Conservation (phyloP, 2,797 vertebrate species). For the Dendrocincla fuliginosa region DNA sequence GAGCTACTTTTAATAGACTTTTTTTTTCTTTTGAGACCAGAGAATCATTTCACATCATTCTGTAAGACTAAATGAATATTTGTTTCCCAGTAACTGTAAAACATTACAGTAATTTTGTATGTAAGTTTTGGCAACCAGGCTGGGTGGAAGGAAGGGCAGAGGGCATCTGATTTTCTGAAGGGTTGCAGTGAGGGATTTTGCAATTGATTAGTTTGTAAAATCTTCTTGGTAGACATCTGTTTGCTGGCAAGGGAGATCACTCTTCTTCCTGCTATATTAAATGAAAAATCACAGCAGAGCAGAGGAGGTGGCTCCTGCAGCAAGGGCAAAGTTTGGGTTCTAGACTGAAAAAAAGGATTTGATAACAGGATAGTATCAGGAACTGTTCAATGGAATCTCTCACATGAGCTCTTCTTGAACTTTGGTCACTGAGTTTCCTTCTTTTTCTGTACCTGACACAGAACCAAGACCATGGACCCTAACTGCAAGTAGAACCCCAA, state of each 20-base stretch:
- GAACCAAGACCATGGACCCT: not conserved
- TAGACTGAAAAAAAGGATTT: not conserved
- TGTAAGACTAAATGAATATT: conserved; percentile 27
- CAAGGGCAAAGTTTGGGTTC: not conserved
- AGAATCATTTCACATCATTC: conserved; percentile 60
- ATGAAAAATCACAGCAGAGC: not conserved
- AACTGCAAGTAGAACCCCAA: not conserved
- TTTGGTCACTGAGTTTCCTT: not conserved
- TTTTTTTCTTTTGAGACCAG: conserved; percentile 45
- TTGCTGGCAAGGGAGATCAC: not conserved
- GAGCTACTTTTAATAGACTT: conserved; percentile 59
- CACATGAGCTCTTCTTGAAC: not conserved
- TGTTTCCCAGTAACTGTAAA: conserved; percentile 56
- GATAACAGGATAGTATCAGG: not conserved
- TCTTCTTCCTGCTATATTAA: not conserved
- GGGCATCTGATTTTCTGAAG: conserved; percentile 47
- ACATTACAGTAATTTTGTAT: conserved; percentile 41
- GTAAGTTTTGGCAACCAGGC: conserved; percentile 49
- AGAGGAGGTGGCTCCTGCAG: not conserved
- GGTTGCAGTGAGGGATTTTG: conserved; percentile 53
- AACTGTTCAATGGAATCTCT: not conserved
- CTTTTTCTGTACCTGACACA: not conserved
- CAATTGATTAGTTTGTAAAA: conserved; percentile 41
- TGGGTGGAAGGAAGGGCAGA: conserved; percentile 59
- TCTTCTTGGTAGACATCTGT: conserved; percentile 5